phyloP scores from a whole-genome alignment of 2,888 invertebrate genomes.

The Byasa hedistus region DNA sequence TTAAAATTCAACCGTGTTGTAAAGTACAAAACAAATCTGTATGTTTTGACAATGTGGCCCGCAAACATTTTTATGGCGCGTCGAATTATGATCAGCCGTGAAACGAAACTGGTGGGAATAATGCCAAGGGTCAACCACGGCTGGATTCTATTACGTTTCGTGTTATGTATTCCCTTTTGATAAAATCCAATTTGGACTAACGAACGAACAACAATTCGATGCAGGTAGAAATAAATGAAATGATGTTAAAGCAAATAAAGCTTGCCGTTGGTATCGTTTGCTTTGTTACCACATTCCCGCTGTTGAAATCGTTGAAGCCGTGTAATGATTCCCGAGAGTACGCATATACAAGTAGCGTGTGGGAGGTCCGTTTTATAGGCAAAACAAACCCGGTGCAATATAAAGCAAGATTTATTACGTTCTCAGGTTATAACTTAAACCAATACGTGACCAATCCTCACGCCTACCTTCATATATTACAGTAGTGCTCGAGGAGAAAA shows the following conservation, averaged over 20 bases:
- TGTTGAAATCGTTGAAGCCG: constrained; percentile 19
- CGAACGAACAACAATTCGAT: constrained; percentile 1
- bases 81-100: constrained; percentile 53
- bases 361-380: constrained; percentile 55
- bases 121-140: constrained; percentile 5
- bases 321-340: constrained; percentile 15
- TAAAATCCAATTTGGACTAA: constrained; percentile 17
- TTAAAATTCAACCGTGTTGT: constrained; percentile 42
- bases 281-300: constrained; percentile 13
- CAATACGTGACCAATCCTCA: constrained; percentile 76
- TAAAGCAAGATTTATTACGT: constrained; percentile 67
- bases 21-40: constrained; percentile 43
- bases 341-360: constrained; percentile 45
- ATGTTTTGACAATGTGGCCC: constrained; percentile 41
- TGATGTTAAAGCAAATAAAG: constrained; percentile 18
- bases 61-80: constrained; percentile 44
- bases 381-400: constrained; percentile 43
- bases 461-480: constrained; percentile 53
- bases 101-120: constrained; percentile 37
- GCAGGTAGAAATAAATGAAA: constrained; percentile 4
- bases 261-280: constrained; percentile 2
- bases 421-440: constrained; percentile 69
- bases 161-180: constrained; percentile 13
- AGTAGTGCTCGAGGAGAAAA: constrained; percentile 46
- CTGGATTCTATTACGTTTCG: constrained; percentile 6